A percentile compares a stretch with the other conserved stretches of the same genome.
Conservation (phyloP, 2,888 invertebrate genomes). For the Bursaphelenchus okinawaensis region DNA sequence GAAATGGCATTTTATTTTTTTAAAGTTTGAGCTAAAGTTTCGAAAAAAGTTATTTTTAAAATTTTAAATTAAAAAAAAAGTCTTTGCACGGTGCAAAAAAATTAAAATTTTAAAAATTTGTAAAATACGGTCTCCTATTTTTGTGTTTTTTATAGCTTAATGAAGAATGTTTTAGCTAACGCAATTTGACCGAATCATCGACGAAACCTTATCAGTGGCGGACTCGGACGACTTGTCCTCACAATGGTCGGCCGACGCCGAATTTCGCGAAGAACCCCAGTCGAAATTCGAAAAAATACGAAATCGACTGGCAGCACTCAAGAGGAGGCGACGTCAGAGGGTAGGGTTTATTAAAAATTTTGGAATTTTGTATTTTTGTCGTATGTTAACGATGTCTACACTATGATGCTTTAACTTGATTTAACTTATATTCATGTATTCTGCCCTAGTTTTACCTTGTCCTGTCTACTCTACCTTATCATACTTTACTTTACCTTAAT, state of each 20-base stretch:
- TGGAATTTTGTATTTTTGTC: neutral
- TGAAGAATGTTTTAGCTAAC: slow-evolving; percentile 12
- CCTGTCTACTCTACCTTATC: too few species aligned
- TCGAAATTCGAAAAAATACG: slow-evolving; percentile 8
- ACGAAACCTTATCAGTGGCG: neutral
- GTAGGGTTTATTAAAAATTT: neutral
- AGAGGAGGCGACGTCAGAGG: slow-evolving; percentile 9
- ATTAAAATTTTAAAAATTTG: neutral
- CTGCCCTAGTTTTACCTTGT: too few species aligned
- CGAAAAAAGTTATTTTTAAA: too few species aligned
- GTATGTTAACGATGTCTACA: too few species aligned
- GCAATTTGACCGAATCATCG: slow-evolving; percentile 14
- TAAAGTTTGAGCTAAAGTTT: too few species aligned
- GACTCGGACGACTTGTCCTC: slow-evolving; percentile 10
- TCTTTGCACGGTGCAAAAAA: too few species aligned
- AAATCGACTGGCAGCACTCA: slow-evolving; percentile 3
- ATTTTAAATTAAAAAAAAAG: too few species aligned
- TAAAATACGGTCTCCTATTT: too few species aligned
- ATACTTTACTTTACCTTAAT: too few species aligned
- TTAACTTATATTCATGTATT: neutral
- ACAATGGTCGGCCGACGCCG: slow-evolving; percentile 16
- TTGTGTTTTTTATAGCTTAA: neutral
- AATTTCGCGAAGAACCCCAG: slow-evolving; percentile 6
- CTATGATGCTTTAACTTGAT: neutral
- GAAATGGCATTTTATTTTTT: neutral